These are phyloP conservation scores for Tetragonula clypearis DNA, from an alignment of 1,140 invertebrate species.

Conservation along the genomic window DNA sequence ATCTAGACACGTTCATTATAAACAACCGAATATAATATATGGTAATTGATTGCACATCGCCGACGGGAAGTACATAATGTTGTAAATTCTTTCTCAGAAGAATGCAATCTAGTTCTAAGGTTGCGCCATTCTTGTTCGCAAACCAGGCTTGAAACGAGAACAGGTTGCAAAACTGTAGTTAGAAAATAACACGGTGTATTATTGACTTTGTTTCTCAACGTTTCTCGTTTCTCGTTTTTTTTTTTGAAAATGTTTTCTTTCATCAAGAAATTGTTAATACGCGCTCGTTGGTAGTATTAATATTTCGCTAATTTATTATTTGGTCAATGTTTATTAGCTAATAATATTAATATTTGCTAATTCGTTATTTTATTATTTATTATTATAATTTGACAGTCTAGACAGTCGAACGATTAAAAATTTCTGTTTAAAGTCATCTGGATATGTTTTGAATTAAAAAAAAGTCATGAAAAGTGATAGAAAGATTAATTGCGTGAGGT, in stretches of 20 bases:
- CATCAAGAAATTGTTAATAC: not conserved
- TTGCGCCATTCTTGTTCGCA: constrained; percentile 10
- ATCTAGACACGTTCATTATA: not conserved
- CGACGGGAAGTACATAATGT: not conserved
- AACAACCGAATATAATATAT: not conserved
- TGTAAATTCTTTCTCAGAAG: not conserved
- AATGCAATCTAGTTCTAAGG: not conserved
- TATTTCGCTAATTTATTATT: too few relatives aligned
- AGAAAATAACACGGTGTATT: not conserved
- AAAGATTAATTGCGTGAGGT: not conserved
- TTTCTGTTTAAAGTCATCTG: too few relatives aligned
- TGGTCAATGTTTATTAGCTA: too few relatives aligned
- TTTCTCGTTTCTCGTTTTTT: not conserved
- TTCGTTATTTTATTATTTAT: not conserved
- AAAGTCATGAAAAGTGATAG: too few relatives aligned
- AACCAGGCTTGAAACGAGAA: not conserved
- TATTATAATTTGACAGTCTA: too few relatives aligned
- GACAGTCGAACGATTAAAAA: too few relatives aligned
- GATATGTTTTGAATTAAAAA: too few relatives aligned
- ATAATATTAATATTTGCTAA: too few relatives aligned
- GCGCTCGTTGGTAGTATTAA: too few relatives aligned
- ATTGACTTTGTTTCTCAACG: not conserved
- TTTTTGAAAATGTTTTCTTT: not conserved
- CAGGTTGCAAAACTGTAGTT: not conserved
- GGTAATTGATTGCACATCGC: not conserved